Percentiles rank a stretch among this genome's conserved stretches.
These are phyloP conservation scores for Zaprionus taronus DNA, from an alignment of 1,140 invertebrate species.

Conservation along the genomic window DNA sequence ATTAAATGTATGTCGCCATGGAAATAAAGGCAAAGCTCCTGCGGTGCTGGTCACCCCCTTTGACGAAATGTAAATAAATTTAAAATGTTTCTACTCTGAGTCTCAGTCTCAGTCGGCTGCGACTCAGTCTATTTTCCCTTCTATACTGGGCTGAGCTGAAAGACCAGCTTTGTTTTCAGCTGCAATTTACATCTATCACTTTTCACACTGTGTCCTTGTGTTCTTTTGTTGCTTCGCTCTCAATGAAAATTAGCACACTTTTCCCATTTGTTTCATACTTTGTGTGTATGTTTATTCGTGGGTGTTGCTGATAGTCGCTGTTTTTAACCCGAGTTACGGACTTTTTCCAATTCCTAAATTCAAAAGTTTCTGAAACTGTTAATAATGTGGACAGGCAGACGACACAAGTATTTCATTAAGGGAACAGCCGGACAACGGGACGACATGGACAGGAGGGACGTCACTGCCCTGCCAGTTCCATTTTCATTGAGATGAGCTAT, in stretches of 20 bases:
- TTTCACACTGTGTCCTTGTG: conserved; percentile 57
- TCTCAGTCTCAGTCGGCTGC: not conserved
- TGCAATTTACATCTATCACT: conserved; percentile 70
- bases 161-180: conserved; percentile 36
- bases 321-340: conserved; percentile 46
- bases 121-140: not conserved
- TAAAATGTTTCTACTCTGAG: not conserved
- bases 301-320: conserved; percentile 37
- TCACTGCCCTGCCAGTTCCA: conserved; percentile 18
- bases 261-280: conserved; percentile 52
- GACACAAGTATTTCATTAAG: conserved; percentile 82
- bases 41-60: not conserved
- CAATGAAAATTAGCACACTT: conserved; percentile 75
- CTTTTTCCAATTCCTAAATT: conserved; percentile 57
- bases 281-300: not conserved
- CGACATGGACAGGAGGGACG: conserved; percentile 5
- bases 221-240: conserved; percentile 30
- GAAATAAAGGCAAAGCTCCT: conserved; percentile 42
- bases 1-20: conserved; percentile 68
- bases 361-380: conserved; percentile 78
- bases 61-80: conserved; percentile 2
- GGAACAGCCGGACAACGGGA: conserved; percentile 21
- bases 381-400: conserved; percentile 79
- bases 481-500: conserved; percentile 55
- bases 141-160: not conserved